Base-by-base conservation (phyloP, 2,888 invertebrate genomes). In the Folsomia candida region DNA sequence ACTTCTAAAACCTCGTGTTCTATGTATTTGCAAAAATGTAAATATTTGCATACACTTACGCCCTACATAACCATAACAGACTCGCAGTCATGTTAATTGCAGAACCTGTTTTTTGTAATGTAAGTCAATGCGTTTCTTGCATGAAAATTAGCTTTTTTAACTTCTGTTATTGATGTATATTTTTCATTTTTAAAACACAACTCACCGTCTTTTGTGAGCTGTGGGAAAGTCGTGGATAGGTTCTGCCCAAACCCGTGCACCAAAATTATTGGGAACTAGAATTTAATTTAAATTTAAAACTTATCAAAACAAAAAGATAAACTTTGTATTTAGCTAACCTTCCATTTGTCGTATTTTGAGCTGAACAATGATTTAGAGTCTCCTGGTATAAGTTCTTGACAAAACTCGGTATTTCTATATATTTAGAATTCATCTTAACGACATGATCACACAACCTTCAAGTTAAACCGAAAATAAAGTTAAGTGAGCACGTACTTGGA, bases 161-260 rank as follows among this genome's bases (percentile, higher is more conserved):
- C 22, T 24, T 59, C 22, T 24, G 18, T 18, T 47, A 14, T 18
- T 47, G 51, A 11, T 18, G n/a, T 47, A 18, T 18, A 14, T 47
- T 18, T 47, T 47, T n/a, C n/a, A n/a, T n/a, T n/a, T n/a, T n/a
- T n/a, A n/a, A n/a, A n/a, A n/a, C n/a, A n/a, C n/a, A 47, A n/a
- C 58, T 72, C 72, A 76, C 76, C 76, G 47, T 76, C 76, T 73
- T 76, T 76, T 29, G 76, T 74, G 11, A 76, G 67, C 28, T 76
- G 76, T 51, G 76, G 76, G 60, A 76, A 76, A 57, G 67, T 72
- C 25, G 76, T 76, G 0, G 74, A 72, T 57, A 74, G 74, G 60
- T 76, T 76, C 68, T 76, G 76, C 14, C 76, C 76, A 54, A 69
- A 72, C 37, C 75, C 75, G 29, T 75, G 75, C 6, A 54, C 18